Conservation (phyloP, 2,888 invertebrate species). For the Drosophila ezoana region DNA sequence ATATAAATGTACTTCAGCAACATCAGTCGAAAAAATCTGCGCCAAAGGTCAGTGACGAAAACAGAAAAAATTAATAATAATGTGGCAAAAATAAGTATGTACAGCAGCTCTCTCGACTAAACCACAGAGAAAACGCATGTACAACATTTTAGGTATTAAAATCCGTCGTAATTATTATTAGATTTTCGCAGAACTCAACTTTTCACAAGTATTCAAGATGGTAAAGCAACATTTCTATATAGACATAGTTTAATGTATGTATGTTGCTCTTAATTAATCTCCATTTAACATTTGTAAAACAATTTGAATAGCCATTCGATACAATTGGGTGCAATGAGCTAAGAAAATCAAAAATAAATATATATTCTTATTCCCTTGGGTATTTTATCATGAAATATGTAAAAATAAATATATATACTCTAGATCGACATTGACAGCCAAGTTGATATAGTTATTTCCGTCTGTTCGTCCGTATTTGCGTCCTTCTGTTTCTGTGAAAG, state of each 20-base stretch:
- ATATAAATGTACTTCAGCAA: slow-evolving; percentile 19
- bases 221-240: no score
- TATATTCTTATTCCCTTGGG: no score
- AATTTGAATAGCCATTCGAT: no score
- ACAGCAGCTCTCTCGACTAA: not conserved
- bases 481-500: no score
- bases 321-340: not conserved
- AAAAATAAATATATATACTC: no score
- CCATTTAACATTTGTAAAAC: not conserved
- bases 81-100: slow-evolving; percentile 1
- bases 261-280: no score
- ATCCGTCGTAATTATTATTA: slow-evolving; percentile 9
- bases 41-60: slow-evolving; percentile 56
- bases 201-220: not conserved
- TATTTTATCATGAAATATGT: no score
- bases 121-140: not conserved
- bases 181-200: not conserved
- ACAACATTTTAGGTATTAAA: not conserved
- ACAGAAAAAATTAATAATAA: slow-evolving; percentile 23
- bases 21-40: slow-evolving; percentile 36
- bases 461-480: no score
- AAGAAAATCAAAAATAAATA: no score
- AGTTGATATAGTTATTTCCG: no score
- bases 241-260: no score
- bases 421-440: no score